Evolutionary conservation across 2,888 invertebrate genomes (phyloP).

Genomic region (Watsonalla cultraria): DNA sequence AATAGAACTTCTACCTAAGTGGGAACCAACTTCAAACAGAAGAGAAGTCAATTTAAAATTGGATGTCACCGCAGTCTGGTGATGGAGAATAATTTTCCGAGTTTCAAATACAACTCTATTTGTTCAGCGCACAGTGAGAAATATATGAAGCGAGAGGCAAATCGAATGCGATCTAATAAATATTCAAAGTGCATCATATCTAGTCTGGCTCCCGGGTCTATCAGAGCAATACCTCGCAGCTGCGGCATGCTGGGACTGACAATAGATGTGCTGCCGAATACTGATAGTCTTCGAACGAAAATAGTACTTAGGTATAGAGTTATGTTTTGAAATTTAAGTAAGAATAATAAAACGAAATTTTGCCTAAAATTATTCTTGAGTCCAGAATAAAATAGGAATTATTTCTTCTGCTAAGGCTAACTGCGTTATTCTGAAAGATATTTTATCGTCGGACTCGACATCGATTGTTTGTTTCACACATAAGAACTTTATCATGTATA

Average conservation of each 20-base stretch:
- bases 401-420: too few relatives aligned
- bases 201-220: neutral
- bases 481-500: too few relatives aligned
- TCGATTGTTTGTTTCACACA: too few relatives aligned
- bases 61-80: neutral
- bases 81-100: neutral
- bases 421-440: too few relatives aligned
- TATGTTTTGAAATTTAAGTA: neutral
- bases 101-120: neutral
- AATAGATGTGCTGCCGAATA: slow-evolving; percentile 1
- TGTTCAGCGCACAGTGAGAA: neutral
- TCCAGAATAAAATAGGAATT: too few relatives aligned
- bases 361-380: too few relatives aligned
- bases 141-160: neutral
- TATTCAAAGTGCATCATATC: slow-evolving; percentile 1
- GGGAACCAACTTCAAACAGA: too few relatives aligned
- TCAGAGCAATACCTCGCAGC: neutral
- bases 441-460: too few relatives aligned
- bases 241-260: neutral
- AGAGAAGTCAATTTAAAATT: too few relatives aligned
- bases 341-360: too few relatives aligned
- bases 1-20: too few relatives aligned
- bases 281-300: neutral
- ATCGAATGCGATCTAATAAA: slow-evolving; percentile 2
- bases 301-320: neutral